phyloP scores from a whole-genome alignment of 2,797 vertebrate species.

The Enoplosus armatus region DNA sequence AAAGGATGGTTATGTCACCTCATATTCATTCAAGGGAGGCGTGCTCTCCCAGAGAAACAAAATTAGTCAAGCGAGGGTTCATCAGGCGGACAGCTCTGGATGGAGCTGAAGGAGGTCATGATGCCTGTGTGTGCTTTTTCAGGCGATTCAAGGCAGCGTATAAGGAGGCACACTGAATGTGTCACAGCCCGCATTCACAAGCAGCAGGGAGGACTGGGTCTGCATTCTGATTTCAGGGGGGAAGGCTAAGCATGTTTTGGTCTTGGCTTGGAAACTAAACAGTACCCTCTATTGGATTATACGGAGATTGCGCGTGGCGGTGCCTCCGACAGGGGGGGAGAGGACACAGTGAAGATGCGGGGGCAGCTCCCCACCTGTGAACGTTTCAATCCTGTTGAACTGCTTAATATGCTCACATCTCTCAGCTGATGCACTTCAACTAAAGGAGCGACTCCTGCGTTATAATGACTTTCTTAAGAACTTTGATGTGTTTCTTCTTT shows the following conservation, averaged over 20 bases:
- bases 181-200: constrained; percentile 42
- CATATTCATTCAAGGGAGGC: constrained; percentile 17
- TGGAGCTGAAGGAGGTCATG: constrained; percentile 43
- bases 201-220: constrained; percentile 57
- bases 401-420: constrained; percentile 5
- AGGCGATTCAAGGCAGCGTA: constrained; percentile 12
- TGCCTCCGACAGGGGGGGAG: constrained; percentile 9
- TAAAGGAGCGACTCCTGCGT: not conserved
- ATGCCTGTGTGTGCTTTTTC: constrained; percentile 44
- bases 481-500: constrained; percentile 16
- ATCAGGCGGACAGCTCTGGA: constrained; percentile 43
- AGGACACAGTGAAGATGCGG: not conserved
- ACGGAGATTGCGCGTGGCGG: constrained; percentile 65
- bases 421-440: not conserved
- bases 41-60: not conserved
- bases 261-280: constrained; percentile 81
- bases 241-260: constrained; percentile 52
- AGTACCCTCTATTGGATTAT: constrained; percentile 85
- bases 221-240: constrained; percentile 55
- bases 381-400: constrained; percentile 32
- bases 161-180: constrained; percentile 46
- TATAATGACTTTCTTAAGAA: constrained; percentile 41
- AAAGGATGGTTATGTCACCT: constrained; percentile 22
- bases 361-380: constrained; percentile 35
- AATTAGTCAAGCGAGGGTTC: constrained; percentile 38